Evolutionary conservation across 2,888 invertebrate species (phyloP).

Genomic region (Microctonus hyperodae): DNA sequence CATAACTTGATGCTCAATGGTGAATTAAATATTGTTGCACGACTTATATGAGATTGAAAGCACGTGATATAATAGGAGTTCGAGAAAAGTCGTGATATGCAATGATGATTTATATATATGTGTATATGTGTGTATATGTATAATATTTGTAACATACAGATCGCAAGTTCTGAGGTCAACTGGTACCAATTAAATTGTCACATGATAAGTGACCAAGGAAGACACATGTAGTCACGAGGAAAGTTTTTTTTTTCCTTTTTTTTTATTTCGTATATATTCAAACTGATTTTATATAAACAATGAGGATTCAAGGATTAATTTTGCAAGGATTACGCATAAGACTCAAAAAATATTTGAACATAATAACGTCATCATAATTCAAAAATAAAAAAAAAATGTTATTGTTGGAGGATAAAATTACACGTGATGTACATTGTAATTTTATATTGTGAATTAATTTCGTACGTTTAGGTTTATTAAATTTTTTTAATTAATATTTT

Average conservation of each 20-base stretch:
- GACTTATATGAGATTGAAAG: slow-evolving; percentile 23
- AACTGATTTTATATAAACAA: slow-evolving; percentile 14
- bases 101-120: too few relatives aligned
- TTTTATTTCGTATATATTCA: slow-evolving; percentile 28
- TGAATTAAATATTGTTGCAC: slow-evolving; percentile 15
- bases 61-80: slow-evolving; percentile 30
- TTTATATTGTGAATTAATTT: neutral
- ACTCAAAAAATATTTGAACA: neutral
- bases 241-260: too few relatives aligned
- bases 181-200: slow-evolving; percentile 41
- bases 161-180: slow-evolving; percentile 36
- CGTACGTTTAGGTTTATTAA: too few relatives aligned
- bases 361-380: neutral
- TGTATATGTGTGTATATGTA: neutral
- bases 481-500: too few relatives aligned
- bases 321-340: neutral
- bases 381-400: too few relatives aligned
- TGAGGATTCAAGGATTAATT: slow-evolving; percentile 21
- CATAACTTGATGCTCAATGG: neutral
- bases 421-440: neutral
- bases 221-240: slow-evolving; percentile 37
- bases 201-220: slow-evolving; percentile 28
- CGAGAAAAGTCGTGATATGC: slow-evolving; percentile 29
- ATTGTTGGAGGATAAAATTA: neutral
- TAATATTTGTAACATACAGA: slow-evolving; percentile 8